phyloP scores from a whole-genome alignment of 1,140 invertebrate genomes.

The Drosophila ohnishii region DNA sequence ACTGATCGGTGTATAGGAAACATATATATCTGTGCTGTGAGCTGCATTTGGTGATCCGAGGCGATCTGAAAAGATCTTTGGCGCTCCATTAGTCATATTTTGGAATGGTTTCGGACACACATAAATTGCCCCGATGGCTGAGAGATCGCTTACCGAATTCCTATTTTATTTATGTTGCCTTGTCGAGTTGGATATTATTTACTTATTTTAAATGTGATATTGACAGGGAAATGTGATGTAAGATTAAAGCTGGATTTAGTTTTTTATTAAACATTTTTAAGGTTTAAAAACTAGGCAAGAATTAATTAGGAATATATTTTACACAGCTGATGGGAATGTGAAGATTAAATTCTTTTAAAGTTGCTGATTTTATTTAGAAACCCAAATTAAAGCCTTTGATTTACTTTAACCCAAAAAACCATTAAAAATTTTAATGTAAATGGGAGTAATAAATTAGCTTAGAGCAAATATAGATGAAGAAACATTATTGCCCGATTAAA shows the following conservation, averaged over 20 bases:
- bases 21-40: constrained; percentile 14
- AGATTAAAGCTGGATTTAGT: neutral
- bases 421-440: neutral
- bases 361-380: neutral
- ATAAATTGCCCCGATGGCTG: constrained; percentile 23
- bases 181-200: constrained; percentile 14
- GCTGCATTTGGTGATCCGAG: constrained; percentile 27
- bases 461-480: neutral
- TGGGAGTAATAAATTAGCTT: neutral
- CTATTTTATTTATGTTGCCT: constrained; percentile 18
- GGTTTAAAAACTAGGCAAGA: neutral
- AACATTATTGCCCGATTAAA: constrained; percentile 9
- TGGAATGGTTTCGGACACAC: constrained; percentile 38
- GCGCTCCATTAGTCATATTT: constrained; percentile 51
- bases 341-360: neutral
- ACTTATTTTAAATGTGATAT: neutral
- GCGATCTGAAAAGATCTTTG: constrained; percentile 47
- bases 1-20: constrained; percentile 25
- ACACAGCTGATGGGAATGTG: neutral
- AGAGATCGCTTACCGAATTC: constrained; percentile 39
- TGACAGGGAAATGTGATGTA: neutral
- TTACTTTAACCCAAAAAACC: neutral
- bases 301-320: neutral
- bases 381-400: neutral
- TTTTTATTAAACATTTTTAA: neutral